Evolutionary conservation across 2,113 vertebrate genomes (phyloP), one percentile per base, ranked within the genome.

Genomic region (Propithecus coquereli): DNA sequence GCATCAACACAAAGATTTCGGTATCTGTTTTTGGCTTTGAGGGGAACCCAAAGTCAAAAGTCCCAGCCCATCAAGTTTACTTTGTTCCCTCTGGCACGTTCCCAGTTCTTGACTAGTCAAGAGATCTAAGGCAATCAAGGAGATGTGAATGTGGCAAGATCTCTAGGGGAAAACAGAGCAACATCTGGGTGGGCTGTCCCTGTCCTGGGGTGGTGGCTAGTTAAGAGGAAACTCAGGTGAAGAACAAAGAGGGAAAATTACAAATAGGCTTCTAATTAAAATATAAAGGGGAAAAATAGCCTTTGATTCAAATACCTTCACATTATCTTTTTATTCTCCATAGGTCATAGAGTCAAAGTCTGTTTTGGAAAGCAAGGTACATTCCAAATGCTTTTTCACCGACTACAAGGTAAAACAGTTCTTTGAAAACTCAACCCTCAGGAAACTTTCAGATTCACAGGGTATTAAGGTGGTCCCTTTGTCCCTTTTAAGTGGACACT

Each of bases 251-350:
- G 73, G 23, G 45, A 43, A 61, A 66, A 66, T 81, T 54, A 84
- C 30, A 52, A 32, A 77, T 0, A 79, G 25, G 52, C 37, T 76
- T 93, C 82, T 17, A 63, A 30, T 45, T 81, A 61, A 76, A 96
- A 84, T 47, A 68, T 2, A 63, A 80, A 95, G 32, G 30, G 22
- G 45, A 40, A 77, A 74, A 83, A 52, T 2, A 25, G 76, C 22
- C 81, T 96, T 37, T 77, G 71, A 90, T 40, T 90, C 68, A 70
- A 81, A 95, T 11, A 86, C 61, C 52, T 87, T 73, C 54, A 61
- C 34, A 37, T 93, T 23, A 79, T 27, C 37, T 74, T 88, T 93
- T 96, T 27, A 88, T 59, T 89, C 84, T 94, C 70, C 45, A 81
- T 1, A 63, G 47, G 47, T 82, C 68, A 95, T 1, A 59, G 37